Base-by-base conservation (phyloP, 2,797 vertebrate species). In the Tadarida brasiliensis region DNA sequence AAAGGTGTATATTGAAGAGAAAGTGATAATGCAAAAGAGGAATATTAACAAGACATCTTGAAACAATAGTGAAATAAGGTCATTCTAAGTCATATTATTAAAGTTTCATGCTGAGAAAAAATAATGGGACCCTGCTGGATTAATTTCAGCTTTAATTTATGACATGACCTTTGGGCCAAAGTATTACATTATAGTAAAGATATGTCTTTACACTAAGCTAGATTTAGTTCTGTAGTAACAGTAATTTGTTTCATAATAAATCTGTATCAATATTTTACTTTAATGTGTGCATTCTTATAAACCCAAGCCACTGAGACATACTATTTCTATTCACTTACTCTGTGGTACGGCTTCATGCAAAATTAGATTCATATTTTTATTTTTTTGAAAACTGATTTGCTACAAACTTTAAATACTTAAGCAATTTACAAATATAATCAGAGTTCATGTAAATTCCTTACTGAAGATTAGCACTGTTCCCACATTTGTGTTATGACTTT, bases 61-160 rank as follows among this genome's bases (percentile, higher is more conserved):
- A 96, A 98, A 98, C 70, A 97, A 97, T 95, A 98, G 96, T 98
- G 96, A 90, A 97, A 97, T 95, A 98, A 98, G 98, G 98, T 99
- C 98, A 99, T 96, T 96, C 97, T 98, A 98, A 98, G 97, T 97
- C 95, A 98, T 97, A 98, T 92, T 98, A 97, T 96, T 98, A 88
- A 97, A 78, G 80, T 97, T 98, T 98, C 98, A 97, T 97, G 97
- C 97, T 97, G 98, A 57, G 98, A 95, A 98, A 98, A 98, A 98
- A 98, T 99, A 99, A 99, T 99, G 98, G 96, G 95, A 98, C 96
- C 91, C 98, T 95, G 97, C 95, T 98, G 98, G 98, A 98, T 98
- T 98, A 98, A 99, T 99, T 99, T 98, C 98, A 97, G 95, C 39
- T 98, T 96, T 98, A 98, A 98, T 98, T 97, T 98, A 98, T 98